Conservation (phyloP, 2,888 invertebrate species). For the Euzophera pinguis region DNA sequence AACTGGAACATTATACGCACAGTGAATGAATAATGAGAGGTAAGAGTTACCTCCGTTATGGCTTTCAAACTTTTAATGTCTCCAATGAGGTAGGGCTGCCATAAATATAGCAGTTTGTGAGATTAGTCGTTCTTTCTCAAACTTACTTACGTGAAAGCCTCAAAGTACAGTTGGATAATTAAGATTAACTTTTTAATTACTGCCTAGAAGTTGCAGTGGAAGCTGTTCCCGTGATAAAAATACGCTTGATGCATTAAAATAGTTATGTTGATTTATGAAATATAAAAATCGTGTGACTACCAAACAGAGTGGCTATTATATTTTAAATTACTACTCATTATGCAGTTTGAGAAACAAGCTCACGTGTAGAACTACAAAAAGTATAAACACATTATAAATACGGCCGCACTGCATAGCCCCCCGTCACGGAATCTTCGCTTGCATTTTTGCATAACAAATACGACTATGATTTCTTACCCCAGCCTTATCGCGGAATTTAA, state of each 20-base stretch:
- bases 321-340: conserved; percentile 49
- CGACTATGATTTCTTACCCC: conserved; percentile 58
- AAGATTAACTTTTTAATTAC: conserved; percentile 22
- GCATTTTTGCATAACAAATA: conserved; percentile 74
- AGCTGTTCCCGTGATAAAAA: conserved; percentile 2
- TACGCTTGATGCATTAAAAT: not conserved
- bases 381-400: conserved; percentile 66
- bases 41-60: conserved; percentile 63
- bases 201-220: conserved; percentile 12
- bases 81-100: conserved; percentile 68
- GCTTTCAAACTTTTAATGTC: conserved; percentile 74
- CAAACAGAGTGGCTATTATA: conserved; percentile 31
- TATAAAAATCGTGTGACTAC: conserved; percentile 19
- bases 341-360: conserved; percentile 41
- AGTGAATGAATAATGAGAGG: conserved; percentile 74
- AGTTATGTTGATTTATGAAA: conserved; percentile 20
- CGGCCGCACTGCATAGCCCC: conserved; percentile 54
- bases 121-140: conserved; percentile 63
- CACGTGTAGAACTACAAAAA: conserved; percentile 56
- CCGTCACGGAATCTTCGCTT: conserved; percentile 69
- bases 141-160: conserved; percentile 37
- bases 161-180: conserved; percentile 23
- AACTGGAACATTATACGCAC: conserved; percentile 71
- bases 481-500: conserved; percentile 45
- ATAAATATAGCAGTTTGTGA: conserved; percentile 66